Evolutionary conservation across 2,888 invertebrate genomes (phyloP), one percentile per base, ranked within the genome.

Genomic region (Melieria crassipennis): DNA sequence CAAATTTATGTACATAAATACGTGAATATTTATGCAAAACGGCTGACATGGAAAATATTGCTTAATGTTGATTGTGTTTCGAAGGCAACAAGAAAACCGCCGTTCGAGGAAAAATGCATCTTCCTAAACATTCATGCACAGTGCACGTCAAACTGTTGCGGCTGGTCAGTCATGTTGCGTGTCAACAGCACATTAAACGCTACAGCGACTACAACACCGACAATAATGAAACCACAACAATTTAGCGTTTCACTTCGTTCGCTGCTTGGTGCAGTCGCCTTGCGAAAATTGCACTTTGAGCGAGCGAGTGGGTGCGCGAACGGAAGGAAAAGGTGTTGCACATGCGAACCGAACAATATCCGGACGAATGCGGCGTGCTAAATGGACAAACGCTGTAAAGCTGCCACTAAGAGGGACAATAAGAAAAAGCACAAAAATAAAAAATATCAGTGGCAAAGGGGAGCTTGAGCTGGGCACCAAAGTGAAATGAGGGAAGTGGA

Each of bases 281-380:
- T 16, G 7, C 56, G 56, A 16, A 30, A 30, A 30, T 30, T 30
- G 30, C 30, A 30, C 30, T 30, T 30, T 30, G 30, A 30, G 30
- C 30, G 30, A 30, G 30, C 30, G 30, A 30, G 30, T 30, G 30
- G 30, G 30, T 30, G 7, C 42, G 16, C 4, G 13, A 57, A 57
- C 45, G 82, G 79, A 82, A 83, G 83, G 83, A 82, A 82, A 77
- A 78, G 81, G 82, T 78, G 82, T 78, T 62, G 73, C 72, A 74
- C 75, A 74, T 65, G 61, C 71, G 65, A 71, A 71, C 77, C 73
- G 76, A 79, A 79, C 79, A 78, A 83, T 81, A 80, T 82, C 83
- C 83, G 82, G 83, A 56, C 76, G 79, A 80, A 79, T 76, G 30
- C 13, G 52, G 48, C 13, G 47, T 62, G 61, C 16, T 5, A 16